Base-by-base conservation (phyloP, 2,888 invertebrate genomes). In the Chironomus riparius region DNA sequence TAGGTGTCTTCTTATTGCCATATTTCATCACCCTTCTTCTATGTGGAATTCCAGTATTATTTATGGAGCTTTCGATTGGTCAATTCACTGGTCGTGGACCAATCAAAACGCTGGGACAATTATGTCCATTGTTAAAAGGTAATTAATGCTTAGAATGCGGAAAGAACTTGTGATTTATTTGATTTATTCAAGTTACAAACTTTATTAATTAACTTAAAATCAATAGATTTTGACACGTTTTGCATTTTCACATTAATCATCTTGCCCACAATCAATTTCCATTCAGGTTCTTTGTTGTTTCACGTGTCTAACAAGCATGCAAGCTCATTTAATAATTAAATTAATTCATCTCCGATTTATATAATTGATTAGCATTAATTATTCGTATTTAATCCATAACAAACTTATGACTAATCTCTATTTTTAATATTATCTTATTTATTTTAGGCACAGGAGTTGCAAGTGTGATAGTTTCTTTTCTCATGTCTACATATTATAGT, bases 401-500 rank as follows among this genome's bases (percentile, higher is more conserved):
- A 38, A 38, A 10, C 38, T 38, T 38, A 70, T 18, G n/a, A 18
- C 18, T 61, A 47, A 48, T 56, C 4, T 50, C 13, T 5, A 69
- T 47, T 15, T 70, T 61, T 47, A 21, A n/a, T 56, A 15, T 50
- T 10, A 13, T 65, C 24, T 56, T 7, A 68, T 78, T 78, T 78
- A 78, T 76, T 86, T n/a, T 85, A 96, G 96, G 97, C 81, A 93
- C 95, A 79, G 97, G 97, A 77, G 87, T 97, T 80, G 95, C 95
- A 77, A 95, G 95, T 83, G 95, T 97, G 78, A 91, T 96, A 83
- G 93, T 97, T 83, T 96, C 97, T 79, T 95, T 97, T 86, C 86
- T 96, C 82, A 92, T 97, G 90, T 94, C 95, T 79, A 95, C 96
- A 74, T 97, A 97, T 85, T 97, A 97, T 85, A 95, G 95, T 84